Evolutionary conservation across 1,140 invertebrate species (phyloP), one percentile per base, ranked within the genome.

Genomic region (Formica selysi): DNA sequence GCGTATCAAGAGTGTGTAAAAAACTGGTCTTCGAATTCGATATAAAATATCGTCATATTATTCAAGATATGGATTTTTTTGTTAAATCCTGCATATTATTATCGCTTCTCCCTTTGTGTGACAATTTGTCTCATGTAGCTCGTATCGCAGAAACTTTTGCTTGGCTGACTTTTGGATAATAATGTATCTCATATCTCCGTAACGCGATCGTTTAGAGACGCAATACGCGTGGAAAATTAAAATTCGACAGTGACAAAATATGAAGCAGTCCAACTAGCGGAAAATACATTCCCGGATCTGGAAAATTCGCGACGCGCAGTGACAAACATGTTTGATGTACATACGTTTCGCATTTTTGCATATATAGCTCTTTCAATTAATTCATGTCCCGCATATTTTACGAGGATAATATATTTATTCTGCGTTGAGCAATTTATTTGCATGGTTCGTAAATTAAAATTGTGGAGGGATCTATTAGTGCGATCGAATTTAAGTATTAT

Each of bases 211-310:
- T 26, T 68, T 68, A 68, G 32, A 79, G n/a, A 19, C 1, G 65
- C 4, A 71, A 70, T 29, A 57, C 11, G 16, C 22, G 65, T 54
- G 48, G 54, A 80, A 79, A 71, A 80, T 80, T 80, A 80, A 80
- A 80, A 80, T 48, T 54, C 78, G 78, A 41, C 51, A 57, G 32
- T 80, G 78, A 71, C 36, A 80, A 80, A 80, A 57, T 32, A 32
- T 19, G 48, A 80, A 68, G 68, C 68, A 80, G n/a, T 71, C 36
- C 48, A 57, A 70, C 70, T 80, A 57, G 11, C 64, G 48, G 78
- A 19, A 71, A 80, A 80, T 57, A 41, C 6, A 67, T 68, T 80
- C 26, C 16, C 22, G 22, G 41, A 38, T 54, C n/a, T 36, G 65
- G 26, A 80, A 80, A 80, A 80, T 80, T 57, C 48, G 76, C 44